Evolutionary conservation across 2,113 vertebrate species (phyloP), one percentile per base, ranked within the genome.

Genomic region (Coreoperca whiteheadi): DNA sequence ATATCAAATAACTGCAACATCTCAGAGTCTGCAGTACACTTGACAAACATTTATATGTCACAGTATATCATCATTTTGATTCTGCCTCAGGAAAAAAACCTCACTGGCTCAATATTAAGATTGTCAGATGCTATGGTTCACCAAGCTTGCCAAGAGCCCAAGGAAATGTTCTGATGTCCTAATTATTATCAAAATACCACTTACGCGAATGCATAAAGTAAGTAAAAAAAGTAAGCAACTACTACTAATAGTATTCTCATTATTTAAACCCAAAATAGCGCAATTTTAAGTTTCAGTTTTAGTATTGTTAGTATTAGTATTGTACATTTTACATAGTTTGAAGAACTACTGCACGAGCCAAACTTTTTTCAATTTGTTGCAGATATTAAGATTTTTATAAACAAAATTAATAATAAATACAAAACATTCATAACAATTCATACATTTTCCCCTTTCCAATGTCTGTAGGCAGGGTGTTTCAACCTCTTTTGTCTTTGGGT

Each of bases 111-210:
- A 51, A 37, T 25, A 51, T 46, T 74, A 50, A 70, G 57, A 84
- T 48, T 46, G 51, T 77, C 53, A 67, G 39, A 79, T 34, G 30
- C 41, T 25, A 28, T 76, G 51, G 65, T 63, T 74, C 78, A 67
- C 15, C 51, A 34, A 74, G 72, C 77, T 79, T 57, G 59, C 51
- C 50, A 48, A 72, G 65, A 83, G 74, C 87, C 64, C 28, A 9
- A 20, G 41, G 79, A 85, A n/a, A 66, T 54, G 8, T 80, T 82
- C 20, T 79, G 63, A 84, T 77, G 74, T 63, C 63, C 71, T 79
- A 11, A 20, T 87, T 87, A n/a, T 50, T 21, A 66, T 70, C 18
- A 43, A 74, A 81, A 80, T 59, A 73, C 14, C 32, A 67, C 61
- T 77, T 63, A 81, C 57, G n/a, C 20, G 71, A 65, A 73, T 59